Percentiles rank a stretch among this genome's conserved stretches.
phyloP scores from a whole-genome alignment of 2,888 invertebrate species.

The Acanthococcus lagerstroemiae region DNA sequence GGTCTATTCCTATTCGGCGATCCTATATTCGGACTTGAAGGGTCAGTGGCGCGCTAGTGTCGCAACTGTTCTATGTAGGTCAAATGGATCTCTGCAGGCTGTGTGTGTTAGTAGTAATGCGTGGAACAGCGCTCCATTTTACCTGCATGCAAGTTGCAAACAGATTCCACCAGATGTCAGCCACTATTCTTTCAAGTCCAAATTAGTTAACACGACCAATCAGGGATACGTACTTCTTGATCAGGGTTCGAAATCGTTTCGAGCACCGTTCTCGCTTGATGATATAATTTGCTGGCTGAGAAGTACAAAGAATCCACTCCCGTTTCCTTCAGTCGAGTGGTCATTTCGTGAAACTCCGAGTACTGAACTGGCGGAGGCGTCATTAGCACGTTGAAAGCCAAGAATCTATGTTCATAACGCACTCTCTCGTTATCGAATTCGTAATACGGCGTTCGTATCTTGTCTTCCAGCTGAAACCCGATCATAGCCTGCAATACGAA shows the following conservation, averaged over 20 bases:
- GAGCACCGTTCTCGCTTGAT: slow-evolving; percentile 74
- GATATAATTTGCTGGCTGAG: slow-evolving; percentile 82
- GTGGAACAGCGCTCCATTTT: no score
- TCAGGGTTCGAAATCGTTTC: slow-evolving; percentile 73
- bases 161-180: no score
- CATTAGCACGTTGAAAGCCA: slow-evolving; percentile 73
- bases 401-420: slow-evolving; percentile 87
- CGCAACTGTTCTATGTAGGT: no score
- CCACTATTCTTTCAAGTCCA: no score
- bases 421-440: slow-evolving; percentile 90
- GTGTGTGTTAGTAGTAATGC: no score
- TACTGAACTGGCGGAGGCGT: slow-evolving; percentile 89
- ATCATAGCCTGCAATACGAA: slow-evolving; percentile 78
- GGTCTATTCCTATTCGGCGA: no score
- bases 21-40: no score
- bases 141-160: no score
- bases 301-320: slow-evolving; percentile 57
- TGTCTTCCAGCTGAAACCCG: slow-evolving; percentile 78
- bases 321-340: slow-evolving; percentile 43
- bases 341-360: slow-evolving; percentile 73
- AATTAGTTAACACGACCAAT: no score
- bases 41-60: no score
- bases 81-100: no score
- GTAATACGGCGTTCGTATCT: slow-evolving; percentile 62
- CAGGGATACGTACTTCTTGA: slow-evolving; percentile 63